These are phyloP conservation scores for Barbus barbus DNA, from an alignment of 2,113 vertebrate species.

Conservation along the genomic window DNA sequence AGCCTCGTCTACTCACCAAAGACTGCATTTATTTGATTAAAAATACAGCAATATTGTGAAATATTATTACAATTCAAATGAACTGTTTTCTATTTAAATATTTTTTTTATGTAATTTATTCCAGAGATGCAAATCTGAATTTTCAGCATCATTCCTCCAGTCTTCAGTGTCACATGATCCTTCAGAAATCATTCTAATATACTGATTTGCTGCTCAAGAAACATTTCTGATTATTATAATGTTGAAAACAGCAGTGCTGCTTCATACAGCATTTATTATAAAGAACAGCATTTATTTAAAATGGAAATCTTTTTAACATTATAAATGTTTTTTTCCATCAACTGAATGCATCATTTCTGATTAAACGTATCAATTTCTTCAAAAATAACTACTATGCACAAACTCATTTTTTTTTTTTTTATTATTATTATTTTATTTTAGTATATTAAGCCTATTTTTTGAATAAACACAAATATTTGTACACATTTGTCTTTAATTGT, in stretches of 20 bases:
- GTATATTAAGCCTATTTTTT: not conserved
- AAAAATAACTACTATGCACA: no score
- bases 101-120: not conserved
- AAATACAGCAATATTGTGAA: not conserved
- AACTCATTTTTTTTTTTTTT: not conserved
- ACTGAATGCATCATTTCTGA: no score
- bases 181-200: not conserved
- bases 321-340: no score
- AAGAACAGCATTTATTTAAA: not conserved
- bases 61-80: not conserved
- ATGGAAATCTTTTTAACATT: no score
- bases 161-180: not conserved
- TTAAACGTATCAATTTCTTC: no score
- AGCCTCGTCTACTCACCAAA: not conserved
- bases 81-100: not conserved
- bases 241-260: not conserved
- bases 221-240: not conserved
- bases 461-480: not conserved
- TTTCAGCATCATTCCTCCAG: not conserved
- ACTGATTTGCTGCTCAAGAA: not conserved
- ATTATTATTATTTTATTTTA: no score
- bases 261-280: not conserved
- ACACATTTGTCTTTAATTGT: not conserved
- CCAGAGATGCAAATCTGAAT: not conserved
- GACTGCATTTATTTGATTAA: not conserved